phyloP scores from a whole-genome alignment of 1,140 invertebrate species.

The Caerostris extrusa region DNA sequence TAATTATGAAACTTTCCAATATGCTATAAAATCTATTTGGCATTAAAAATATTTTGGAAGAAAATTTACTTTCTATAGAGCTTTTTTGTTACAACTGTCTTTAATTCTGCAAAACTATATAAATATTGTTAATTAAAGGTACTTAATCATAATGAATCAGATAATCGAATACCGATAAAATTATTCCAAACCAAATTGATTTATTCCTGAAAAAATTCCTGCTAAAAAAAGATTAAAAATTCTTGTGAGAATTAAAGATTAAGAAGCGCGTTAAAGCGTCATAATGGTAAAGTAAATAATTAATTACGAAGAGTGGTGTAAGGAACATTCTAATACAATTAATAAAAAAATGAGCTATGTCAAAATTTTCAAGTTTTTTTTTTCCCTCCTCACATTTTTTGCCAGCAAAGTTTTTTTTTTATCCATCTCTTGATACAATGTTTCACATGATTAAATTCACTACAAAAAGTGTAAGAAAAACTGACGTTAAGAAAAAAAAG shows the following conservation, averaged over 20 bases:
- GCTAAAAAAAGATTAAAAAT: neutral
- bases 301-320: neutral
- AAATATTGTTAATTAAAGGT: neutral
- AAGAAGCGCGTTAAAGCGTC: conserved; percentile 14
- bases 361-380: conserved; percentile 35
- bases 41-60: too few relatives aligned
- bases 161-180: neutral
- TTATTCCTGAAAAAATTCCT: neutral
- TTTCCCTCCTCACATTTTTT: neutral
- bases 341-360: conserved; percentile 6
- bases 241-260: neutral
- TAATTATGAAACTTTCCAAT: too few relatives aligned
- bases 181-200: neutral
- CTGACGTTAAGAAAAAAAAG: neutral
- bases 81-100: too few relatives aligned
- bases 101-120: too few relatives aligned
- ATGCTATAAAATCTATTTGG: too few relatives aligned
- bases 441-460: conserved; percentile 33
- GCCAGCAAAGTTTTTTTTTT: neutral
- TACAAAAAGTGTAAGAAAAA: neutral
- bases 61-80: too few relatives aligned
- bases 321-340: conserved; percentile 25
- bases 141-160: neutral
- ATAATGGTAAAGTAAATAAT: conserved; percentile 20
- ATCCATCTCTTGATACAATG: neutral